phyloP scores from a whole-genome alignment of 1,140 invertebrate genomes.

The Leptinotarsa lineolata region DNA sequence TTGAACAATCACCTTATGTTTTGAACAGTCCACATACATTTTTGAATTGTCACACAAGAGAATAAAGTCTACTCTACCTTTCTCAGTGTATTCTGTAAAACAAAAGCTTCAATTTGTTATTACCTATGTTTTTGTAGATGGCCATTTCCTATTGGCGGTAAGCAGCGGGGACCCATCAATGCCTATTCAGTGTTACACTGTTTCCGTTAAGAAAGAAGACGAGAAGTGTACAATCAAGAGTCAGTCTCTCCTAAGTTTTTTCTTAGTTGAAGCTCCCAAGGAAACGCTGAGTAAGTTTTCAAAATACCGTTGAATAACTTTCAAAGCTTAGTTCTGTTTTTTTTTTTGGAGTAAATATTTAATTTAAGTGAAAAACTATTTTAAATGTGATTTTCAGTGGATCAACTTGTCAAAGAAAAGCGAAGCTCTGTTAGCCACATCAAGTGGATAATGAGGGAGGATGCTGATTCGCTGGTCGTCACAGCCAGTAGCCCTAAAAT shows the following conservation, averaged over 20 bases:
- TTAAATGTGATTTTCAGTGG: constrained; percentile 37
- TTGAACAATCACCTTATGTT: too few relatives aligned
- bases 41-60: too few relatives aligned
- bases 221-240: constrained; percentile 65
- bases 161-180: constrained; percentile 71
- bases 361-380: too few relatives aligned
- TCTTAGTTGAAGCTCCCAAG: constrained; percentile 67
- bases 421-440: constrained; percentile 66
- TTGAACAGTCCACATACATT: too few relatives aligned
- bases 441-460: constrained; percentile 80
- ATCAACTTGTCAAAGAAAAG: constrained; percentile 49
- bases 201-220: constrained; percentile 63
- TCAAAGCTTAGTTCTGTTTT: too few relatives aligned
- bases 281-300: constrained; percentile 55
- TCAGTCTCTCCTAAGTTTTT: constrained; percentile 81
- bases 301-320: too few relatives aligned
- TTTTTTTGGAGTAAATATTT: too few relatives aligned
- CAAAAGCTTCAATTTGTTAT: constrained; percentile 13
- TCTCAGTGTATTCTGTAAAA: too few relatives aligned
- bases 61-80: too few relatives aligned
- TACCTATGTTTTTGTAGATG: constrained; percentile 61
- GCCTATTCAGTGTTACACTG: constrained; percentile 76
- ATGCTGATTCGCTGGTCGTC: constrained; percentile 79
- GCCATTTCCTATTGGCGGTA: constrained; percentile 78
- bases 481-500: constrained; percentile 65